Base-by-base conservation (phyloP, 2,113 vertebrate species). In the Urocitellus parryii region DNA sequence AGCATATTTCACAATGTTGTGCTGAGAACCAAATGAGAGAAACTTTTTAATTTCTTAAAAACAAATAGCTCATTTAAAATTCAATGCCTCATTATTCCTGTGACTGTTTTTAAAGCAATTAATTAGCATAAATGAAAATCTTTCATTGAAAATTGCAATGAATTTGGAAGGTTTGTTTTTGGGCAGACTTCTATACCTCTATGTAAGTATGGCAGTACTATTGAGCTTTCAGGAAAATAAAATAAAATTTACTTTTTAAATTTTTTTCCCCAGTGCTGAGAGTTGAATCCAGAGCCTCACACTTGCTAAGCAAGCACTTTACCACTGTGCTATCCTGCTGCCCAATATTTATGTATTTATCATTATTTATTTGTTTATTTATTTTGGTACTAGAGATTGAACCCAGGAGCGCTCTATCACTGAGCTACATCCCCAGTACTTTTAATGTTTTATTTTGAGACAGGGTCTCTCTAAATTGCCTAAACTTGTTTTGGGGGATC, bases 31-130 rank as follows among this genome's bases (percentile, higher is more conserved):
- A 74, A 88, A 68, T 68, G 18, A 88, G 76, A 91, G 4, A 70
- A 63, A 63, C 61, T 63, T 63, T 27, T 63, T 63, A 63, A 63
- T 82, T 86, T 86, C 82, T 87, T 65, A 65, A 83, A 92, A 93
- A 51, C 34, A 96, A 95, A 70, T 39, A 89, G 37, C n/a, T 9
- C 20, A 87, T 63, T 94, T 89, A 94, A 94, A 92, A 72, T 90
- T 20, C 61, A 86, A 20, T 65, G 18, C 63, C 45, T 94, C 88
- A 77, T 88, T 91, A 53, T 93, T 77, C 78, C 17, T 86, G 32
- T 72, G 51, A 70, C 39, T 77, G 56, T 61, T 80, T 78, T 85
- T 42, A 95, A 96, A 89, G 32, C 68, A 88, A 72, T 39, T 82
- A 91, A 63, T 68, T 79, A 90, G 76, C 45, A 90, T 94, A 95